Conservation (phyloP, 2,888 invertebrate genomes). For the Anarsia innoxiella region DNA sequence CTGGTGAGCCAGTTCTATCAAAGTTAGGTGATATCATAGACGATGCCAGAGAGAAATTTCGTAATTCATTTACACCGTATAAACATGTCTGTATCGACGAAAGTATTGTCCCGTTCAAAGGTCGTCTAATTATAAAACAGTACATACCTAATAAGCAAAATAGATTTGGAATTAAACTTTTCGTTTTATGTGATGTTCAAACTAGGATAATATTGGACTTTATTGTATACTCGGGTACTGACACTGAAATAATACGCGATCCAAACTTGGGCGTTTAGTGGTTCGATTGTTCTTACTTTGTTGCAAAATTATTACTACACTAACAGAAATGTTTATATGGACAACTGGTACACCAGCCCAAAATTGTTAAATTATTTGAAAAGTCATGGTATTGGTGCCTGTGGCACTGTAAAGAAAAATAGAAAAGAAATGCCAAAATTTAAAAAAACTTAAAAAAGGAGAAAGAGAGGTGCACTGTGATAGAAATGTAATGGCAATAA, state of each 20-base stretch:
- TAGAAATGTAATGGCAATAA: conserved; percentile 22
- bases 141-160: conserved; percentile 22
- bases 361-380: no score
- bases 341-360: no score
- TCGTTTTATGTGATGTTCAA: conserved; percentile 20
- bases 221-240: conserved; percentile 21
- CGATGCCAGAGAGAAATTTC: conserved; percentile 17
- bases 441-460: conserved; percentile 14
- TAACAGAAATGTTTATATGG: no score
- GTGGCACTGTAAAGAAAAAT: conserved; percentile 21
- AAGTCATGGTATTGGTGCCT: conserved; percentile 20
- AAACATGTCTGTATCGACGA: conserved; percentile 22
- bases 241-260: conserved; percentile 14
- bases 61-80: conserved; percentile 15
- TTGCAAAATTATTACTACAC: conserved; percentile 20
- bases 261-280: conserved; percentile 17
- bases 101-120: conserved; percentile 24
- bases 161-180: conserved; percentile 22
- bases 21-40: conserved; percentile 17
- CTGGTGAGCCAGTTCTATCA: no score
- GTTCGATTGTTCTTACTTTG: conserved; percentile 19
- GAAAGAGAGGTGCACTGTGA: no score
- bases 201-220: conserved; percentile 23
- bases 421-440: conserved; percentile 23
- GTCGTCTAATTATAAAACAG: conserved; percentile 21